Evolutionary conservation across 1,140 invertebrate species (phyloP), one percentile per base, ranked within the genome.

Genomic region (Ostrea edulis): DNA sequence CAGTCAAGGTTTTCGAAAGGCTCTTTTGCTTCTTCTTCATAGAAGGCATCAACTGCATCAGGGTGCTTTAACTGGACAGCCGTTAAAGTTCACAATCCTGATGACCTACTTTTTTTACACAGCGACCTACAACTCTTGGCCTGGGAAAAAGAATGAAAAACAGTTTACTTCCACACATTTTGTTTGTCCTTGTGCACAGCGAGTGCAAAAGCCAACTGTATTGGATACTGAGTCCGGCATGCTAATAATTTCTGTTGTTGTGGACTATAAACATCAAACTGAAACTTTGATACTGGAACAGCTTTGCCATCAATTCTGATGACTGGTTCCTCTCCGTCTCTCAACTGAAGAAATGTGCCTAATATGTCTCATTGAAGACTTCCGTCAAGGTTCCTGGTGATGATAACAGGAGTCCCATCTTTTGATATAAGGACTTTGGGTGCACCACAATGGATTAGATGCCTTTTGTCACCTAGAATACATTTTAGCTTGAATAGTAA

Each of bases 361-460:
- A n/a, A n/a, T 82, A 68, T 55, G 29, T 51, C 35, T 81, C 87
- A 84, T 90, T 88, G 68, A 87, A 86, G 29, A 90, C 58, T 44
- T 53, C 65, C 53, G 22, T 22, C 65, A 53, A 90, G 22, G 51
- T 88, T 88, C 55, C 77, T 86, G 11, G 87, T 82, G 12, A 90
- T 58, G 55, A 88, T 86, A n/a, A 90, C 85, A 62, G 89, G 89
- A 55, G 84, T 77, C 20, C 87, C 89, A 22, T 68, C 77, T 81
- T 88, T 90, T 25, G 88, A 58, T 22, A 86, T 51, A 71, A 87
- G 82, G 8, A 62, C 85, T 62, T 87, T 89, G n/a, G 86, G 86
- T 25, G 82, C 86, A 12, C 20, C 55, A 58, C 55, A 58, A 17
- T 20, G 55, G 55, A 58, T 17, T 58, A 58, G 55, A 58, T 58